Percentiles rank a stretch among this genome's conserved stretches.
Conservation (phyloP, 2,797 vertebrate genomes). For the Clamator glandarius region DNA sequence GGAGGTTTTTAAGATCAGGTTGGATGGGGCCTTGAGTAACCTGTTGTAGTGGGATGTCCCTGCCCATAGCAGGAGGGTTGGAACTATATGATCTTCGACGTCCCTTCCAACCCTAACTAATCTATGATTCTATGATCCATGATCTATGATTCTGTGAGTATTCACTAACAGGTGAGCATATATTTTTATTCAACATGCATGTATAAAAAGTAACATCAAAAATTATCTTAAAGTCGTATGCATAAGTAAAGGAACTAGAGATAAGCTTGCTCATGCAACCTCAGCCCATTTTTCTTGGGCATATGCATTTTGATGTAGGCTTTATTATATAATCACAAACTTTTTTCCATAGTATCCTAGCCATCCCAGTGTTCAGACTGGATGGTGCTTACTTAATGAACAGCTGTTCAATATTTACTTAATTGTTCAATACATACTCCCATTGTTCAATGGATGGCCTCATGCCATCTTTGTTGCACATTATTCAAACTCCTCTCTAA, state of each 20-base stretch:
- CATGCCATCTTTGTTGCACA: constrained; percentile 55
- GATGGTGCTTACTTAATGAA: constrained; percentile 40
- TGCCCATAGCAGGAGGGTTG: too few species aligned
- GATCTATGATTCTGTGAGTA: too few species aligned
- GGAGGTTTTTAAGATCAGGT: too few species aligned
- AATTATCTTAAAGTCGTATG: not conserved
- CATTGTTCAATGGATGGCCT: constrained; percentile 55
- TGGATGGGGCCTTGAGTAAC: too few species aligned
- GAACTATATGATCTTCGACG: too few species aligned
- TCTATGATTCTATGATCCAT: too few species aligned
- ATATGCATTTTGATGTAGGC: not conserved
- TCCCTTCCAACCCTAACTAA: too few species aligned
- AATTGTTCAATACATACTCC: constrained; percentile 27
- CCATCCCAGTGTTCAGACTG: not conserved
- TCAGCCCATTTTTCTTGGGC: not conserved
- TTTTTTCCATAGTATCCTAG: not conserved
- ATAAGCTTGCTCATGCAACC: not conserved
- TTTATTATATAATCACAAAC: constrained; percentile 1
- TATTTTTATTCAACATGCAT: not conserved
- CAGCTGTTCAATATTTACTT: constrained; percentile 64
- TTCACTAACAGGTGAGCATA: not conserved
- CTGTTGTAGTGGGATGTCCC: too few species aligned
- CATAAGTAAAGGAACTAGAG: not conserved
- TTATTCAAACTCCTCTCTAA: constrained; percentile 22
- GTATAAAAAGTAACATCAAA: not conserved